Conservation (phyloP, 1,140 invertebrate species). For the Cydia amplana region DNA sequence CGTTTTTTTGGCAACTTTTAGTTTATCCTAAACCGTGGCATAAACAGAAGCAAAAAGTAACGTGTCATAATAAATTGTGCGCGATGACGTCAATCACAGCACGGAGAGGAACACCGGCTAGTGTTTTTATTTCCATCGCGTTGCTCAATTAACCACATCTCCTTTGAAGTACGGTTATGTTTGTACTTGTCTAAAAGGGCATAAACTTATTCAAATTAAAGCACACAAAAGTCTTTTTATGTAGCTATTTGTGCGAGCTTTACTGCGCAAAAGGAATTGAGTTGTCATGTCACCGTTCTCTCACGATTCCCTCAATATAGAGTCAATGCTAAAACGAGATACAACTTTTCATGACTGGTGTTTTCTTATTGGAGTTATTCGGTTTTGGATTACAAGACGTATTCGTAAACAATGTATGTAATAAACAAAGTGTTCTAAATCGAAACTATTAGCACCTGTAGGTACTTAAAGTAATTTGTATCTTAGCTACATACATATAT, state of each 20-base stretch:
- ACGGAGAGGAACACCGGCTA: slow-evolving; percentile 47
- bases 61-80: slow-evolving; percentile 55
- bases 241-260: not conserved
- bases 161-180: slow-evolving; percentile 58
- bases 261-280: slow-evolving; percentile 3
- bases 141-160: slow-evolving; percentile 57
- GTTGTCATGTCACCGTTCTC: slow-evolving; percentile 8
- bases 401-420: too few relatives aligned
- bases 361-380: slow-evolving; percentile 32
- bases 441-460: too few relatives aligned
- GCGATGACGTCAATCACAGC: slow-evolving; percentile 50
- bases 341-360: slow-evolving; percentile 13
- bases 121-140: slow-evolving; percentile 46
- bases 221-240: not conserved
- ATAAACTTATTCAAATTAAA: not conserved
- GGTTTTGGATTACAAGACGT: too few relatives aligned
- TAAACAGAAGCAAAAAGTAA: slow-evolving; percentile 44
- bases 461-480: too few relatives aligned
- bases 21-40: not conserved
- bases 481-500: too few relatives aligned
- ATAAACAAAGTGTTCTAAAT: too few relatives aligned
- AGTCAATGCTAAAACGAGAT: slow-evolving; percentile 4
- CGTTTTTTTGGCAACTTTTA: not conserved
- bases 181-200: not conserved
- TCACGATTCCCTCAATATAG: slow-evolving; percentile 1